phyloP scores from a whole-genome alignment of 2,888 invertebrate species.

The Campopleginae sp. region DNA sequence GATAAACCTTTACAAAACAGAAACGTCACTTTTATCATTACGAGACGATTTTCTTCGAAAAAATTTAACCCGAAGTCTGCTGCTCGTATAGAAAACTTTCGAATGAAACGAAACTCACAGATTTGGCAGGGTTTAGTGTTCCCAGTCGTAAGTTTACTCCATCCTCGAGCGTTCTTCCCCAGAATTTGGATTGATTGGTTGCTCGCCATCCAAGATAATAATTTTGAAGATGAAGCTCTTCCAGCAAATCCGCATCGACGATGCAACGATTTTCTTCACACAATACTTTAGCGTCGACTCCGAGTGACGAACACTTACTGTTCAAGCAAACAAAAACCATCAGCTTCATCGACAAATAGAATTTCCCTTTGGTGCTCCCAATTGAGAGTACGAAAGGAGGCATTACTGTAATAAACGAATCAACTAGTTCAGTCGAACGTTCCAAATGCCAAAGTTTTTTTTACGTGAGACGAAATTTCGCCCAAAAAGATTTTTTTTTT shows the following conservation, averaged over 20 bases:
- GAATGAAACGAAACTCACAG: conserved; percentile 80
- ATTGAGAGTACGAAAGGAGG: neutral
- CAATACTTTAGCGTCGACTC: conserved; percentile 84
- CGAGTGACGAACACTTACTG: conserved; percentile 86
- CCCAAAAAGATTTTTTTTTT: neutral
- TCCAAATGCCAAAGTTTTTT: neutral
- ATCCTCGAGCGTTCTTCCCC: conserved; percentile 92
- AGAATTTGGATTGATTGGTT: conserved; percentile 92
- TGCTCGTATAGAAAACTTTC: neutral
- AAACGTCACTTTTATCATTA: neutral
- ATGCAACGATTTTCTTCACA: conserved; percentile 92
- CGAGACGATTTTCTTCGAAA: neutral
- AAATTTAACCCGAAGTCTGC: neutral
- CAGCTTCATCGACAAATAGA: neutral
- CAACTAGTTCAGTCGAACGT: neutral
- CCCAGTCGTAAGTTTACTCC: conserved; percentile 92
- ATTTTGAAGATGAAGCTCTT: conserved; percentile 87
- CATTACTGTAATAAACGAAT: neutral
- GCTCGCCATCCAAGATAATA: conserved; percentile 90
- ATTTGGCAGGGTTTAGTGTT: conserved; percentile 86
- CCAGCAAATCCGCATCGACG: conserved; percentile 89
- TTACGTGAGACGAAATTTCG: neutral
- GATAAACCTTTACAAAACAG: conserved; percentile 74
- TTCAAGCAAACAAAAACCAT: conserved; percentile 47
- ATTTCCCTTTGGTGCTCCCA: neutral